Base-by-base conservation (phyloP, 1,140 invertebrate species). In the Euura saliciscinereae region DNA sequence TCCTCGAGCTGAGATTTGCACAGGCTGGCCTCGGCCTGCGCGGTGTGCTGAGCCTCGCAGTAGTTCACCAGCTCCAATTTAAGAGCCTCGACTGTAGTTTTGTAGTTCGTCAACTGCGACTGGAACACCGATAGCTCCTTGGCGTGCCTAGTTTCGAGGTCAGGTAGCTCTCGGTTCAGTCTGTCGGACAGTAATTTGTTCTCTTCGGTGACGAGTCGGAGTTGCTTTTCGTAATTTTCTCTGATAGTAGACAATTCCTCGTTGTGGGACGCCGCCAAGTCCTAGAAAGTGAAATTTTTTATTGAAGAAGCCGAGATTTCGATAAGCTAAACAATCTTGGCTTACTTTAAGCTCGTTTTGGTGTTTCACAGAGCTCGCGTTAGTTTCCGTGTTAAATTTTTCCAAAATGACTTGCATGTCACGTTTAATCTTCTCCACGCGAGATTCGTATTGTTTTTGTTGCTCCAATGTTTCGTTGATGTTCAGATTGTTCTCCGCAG, bases 71-170 rank as follows among this genome's bases (percentile, higher is more conserved):
- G 64, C n/a, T 86, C 84, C 1, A 79, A 66, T 69, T 84, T 87
- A 4, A 88, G 65, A 1, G 80, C 74, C 43, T 88, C 83, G 0
- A 86, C 79, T 0, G 82, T 86, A 68, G 81, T 84, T 71, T 87
- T 85, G 43, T 84, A 86, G 3, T 81, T 78, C 0, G 77, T 68
- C 4, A 87, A 67, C 43, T 87, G 84, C 0, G 79, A 74, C 45
- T 88, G 83, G 70, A 86, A 84, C 2, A 83, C 78, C 2, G 84
- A 83, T 0, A 87, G 73, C 71, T 87, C 86, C 65, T 85, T 86
- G 2, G 83, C 80, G 11, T 87, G 85, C 6, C 78, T 79, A 44
- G 71, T 79, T 68, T 87, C 83, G 11, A 86, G 59, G 8, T 84
- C 76, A 0, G 79, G 78, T 2, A 83, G 69, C 42, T 83, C 82